Evolutionary conservation across 2,888 invertebrate genomes (phyloP), one percentile per base, ranked within the genome.

Genomic region (Lagria hirta): DNA sequence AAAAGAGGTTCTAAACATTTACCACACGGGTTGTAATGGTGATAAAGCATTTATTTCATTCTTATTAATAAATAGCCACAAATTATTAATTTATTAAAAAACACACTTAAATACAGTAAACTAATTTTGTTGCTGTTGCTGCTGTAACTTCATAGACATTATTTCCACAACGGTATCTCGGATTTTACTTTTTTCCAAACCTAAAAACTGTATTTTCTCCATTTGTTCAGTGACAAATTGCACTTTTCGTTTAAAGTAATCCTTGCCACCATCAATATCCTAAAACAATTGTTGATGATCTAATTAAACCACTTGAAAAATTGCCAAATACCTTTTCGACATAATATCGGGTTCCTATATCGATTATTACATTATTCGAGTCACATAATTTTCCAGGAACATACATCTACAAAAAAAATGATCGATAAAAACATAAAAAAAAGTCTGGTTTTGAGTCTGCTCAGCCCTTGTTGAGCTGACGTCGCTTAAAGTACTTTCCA

Each of bases 311-410:
- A 26, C 3, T 26, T 3, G 7, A 26, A 11, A 12, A 20, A 17
- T 84, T 65, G n/a, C n/a, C n/a, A n/a, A n/a, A n/a, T 69, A 90
- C 91, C 81, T 94, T 94, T 72, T 96, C 89, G 11, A 89, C 89
- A 75, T 88, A 98, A 71, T 98, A 98, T 50, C 97, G 95, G 34
- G 98, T 97, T 33, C 98, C 98, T 65, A 98, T 86, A 71, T 98
- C 97, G 54, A 98, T 88, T 16, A 97, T 78, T 35, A 96, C 93
- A 69, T 86, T 86, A 36, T 90, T 82, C 17, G 88, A 82, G 65
- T 96, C 88, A 48, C 82, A 79, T 43, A 98, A 77, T 59, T 82
- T 82, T 2, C 97, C 98, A 22, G 93, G 90, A 23, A 98, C 95
- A 75, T 97, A 99, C 88, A 98, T 94, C 77, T 83, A n/a, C n/a